Conservation (phyloP, 2,113 vertebrate species). For the Rhinolophus ferrumequinum region DNA sequence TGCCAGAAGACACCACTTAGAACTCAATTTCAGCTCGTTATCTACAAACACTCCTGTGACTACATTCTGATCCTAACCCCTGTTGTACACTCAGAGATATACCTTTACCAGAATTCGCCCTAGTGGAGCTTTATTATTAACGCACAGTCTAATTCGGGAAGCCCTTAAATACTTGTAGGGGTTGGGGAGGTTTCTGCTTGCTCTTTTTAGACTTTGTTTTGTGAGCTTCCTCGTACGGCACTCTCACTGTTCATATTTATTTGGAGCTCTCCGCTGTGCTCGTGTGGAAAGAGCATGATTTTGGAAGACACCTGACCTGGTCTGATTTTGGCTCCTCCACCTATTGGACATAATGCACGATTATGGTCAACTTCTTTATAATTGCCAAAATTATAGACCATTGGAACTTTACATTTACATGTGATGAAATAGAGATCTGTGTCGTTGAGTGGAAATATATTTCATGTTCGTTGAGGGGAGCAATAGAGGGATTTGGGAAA, state of each 20-base stretch:
- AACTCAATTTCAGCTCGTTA: neutral
- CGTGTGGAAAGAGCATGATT: neutral
- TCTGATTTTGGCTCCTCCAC: neutral
- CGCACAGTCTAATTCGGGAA: neutral
- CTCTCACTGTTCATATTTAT: neutral
- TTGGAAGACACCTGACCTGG: neutral
- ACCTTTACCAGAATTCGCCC: neutral
- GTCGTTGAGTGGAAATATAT: neutral
- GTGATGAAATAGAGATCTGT: neutral
- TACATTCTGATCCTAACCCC: neutral
- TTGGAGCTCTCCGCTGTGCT: no score
- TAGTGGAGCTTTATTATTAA: neutral
- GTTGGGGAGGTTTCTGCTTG: neutral
- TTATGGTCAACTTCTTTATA: neutral
- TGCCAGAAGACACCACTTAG: neutral
- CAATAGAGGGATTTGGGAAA: neutral
- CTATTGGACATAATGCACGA: neutral
- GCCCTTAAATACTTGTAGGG: neutral
- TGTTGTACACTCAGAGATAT: neutral
- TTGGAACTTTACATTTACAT: neutral
- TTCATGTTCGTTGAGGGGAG: neutral
- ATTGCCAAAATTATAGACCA: neutral
- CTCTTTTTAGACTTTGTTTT: neutral
- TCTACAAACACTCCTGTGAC: neutral
- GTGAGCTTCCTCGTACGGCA: neutral